A percentile compares a stretch with the other conserved stretches of the same genome.
These are phyloP conservation scores for Glossosoma conforme DNA, from an alignment of 1,140 invertebrate genomes.

Conservation along the genomic window DNA sequence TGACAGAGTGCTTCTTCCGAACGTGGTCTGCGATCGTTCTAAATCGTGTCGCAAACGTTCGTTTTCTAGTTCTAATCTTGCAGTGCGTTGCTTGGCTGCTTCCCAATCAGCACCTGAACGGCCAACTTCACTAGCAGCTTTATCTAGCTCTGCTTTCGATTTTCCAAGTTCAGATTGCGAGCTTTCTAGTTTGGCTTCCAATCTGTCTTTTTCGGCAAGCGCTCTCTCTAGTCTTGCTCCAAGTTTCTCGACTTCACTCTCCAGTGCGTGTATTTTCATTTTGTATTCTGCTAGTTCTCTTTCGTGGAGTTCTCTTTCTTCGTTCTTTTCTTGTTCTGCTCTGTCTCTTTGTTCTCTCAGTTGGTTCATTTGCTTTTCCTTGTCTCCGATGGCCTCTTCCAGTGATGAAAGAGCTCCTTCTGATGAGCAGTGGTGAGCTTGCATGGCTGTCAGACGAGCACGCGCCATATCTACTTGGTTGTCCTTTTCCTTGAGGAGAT, in stretches of 20 bases:
- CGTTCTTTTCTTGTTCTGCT: slow-evolving; percentile 93
- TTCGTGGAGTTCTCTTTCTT: slow-evolving; percentile 91
- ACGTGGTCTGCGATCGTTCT: slow-evolving; percentile 75
- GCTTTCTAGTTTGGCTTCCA: slow-evolving; percentile 86
- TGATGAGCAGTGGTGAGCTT: slow-evolving; percentile 87
- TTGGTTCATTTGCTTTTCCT: slow-evolving; percentile 93
- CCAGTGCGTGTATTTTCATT: slow-evolving; percentile 84
- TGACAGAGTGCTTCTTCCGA: slow-evolving; percentile 69
- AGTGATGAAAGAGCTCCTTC: slow-evolving; percentile 87
- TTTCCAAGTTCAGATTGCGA: slow-evolving; percentile 91
- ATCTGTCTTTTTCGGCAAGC: slow-evolving; percentile 81
- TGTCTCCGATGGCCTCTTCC: slow-evolving; percentile 94
- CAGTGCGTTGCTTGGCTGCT: slow-evolving; percentile 77
- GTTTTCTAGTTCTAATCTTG: slow-evolving; percentile 83
- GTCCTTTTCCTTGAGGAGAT: slow-evolving; percentile 95
- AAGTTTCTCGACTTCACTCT: slow-evolving; percentile 88
- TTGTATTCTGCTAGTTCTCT: slow-evolving; percentile 92
- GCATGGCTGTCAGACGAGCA: slow-evolving; percentile 81
- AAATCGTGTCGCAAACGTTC: slow-evolving; percentile 80
- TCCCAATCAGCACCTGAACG: slow-evolving; percentile 86
- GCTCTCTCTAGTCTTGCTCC: slow-evolving; percentile 81
- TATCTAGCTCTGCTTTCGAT: slow-evolving; percentile 88
- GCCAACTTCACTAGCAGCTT: slow-evolving; percentile 82
- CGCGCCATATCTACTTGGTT: slow-evolving; percentile 95
- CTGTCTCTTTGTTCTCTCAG: slow-evolving; percentile 83